A percentile compares a stretch with the other conserved stretches of the same genome.
phyloP scores from a whole-genome alignment of 2,888 invertebrate species.

The Latrodectus hesperus region DNA sequence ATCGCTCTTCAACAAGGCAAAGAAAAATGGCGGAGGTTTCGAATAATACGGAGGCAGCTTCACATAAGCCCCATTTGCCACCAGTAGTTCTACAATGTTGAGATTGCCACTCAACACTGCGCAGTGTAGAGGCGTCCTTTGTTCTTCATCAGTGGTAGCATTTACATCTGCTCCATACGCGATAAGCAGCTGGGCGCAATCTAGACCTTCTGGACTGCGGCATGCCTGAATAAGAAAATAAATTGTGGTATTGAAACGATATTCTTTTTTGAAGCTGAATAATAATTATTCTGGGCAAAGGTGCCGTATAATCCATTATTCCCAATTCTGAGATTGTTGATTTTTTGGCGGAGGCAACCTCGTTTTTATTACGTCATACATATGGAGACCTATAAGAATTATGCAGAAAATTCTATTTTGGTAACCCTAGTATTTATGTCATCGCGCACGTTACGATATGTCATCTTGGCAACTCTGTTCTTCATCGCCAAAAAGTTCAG shows the following conservation, averaged over 20 bases:
- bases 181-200: slow-evolving; percentile 84
- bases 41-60: slow-evolving; percentile 79
- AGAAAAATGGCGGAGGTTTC: slow-evolving; percentile 87
- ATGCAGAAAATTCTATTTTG: too few species aligned
- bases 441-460: too few species aligned
- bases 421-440: too few species aligned
- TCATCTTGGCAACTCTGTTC: too few species aligned
- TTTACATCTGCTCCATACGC: slow-evolving; percentile 90
- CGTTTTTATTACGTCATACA: too few species aligned
- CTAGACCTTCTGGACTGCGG: slow-evolving; percentile 84
- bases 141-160: slow-evolving; percentile 87
- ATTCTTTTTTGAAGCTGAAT: too few species aligned
- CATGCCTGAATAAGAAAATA: slow-evolving; percentile 78
- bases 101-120: slow-evolving; percentile 86
- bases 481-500: too few species aligned
- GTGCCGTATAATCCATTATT: too few species aligned
- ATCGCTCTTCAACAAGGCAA: slow-evolving; percentile 87
- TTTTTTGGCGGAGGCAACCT: too few species aligned
- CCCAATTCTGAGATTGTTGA: too few species aligned
- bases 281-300: too few species aligned
- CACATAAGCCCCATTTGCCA: slow-evolving; percentile 87
- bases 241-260: background rate
- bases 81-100: slow-evolving; percentile 83
- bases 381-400: too few species aligned
- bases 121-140: slow-evolving; percentile 90